Conservation (phyloP, 1,140 invertebrate genomes). For the Pachyrhynchus sulphureomaculatus region DNA sequence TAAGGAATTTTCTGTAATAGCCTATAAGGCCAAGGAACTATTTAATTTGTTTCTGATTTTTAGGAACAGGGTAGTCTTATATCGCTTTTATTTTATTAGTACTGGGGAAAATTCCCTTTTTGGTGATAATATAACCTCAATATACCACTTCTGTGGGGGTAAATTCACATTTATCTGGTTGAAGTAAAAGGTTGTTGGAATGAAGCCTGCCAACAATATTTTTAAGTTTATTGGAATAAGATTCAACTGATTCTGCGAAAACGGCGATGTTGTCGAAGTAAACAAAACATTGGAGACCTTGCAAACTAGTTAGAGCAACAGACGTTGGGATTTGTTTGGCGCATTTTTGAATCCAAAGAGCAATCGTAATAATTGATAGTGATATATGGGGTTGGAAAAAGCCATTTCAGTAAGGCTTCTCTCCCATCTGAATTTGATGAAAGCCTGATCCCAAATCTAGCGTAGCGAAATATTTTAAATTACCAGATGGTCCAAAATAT, state of each 20-base stretch:
- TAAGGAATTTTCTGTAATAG: conserved; percentile 34
- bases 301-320: conserved; percentile 45
- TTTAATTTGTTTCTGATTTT: conserved; percentile 40
- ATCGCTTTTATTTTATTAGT: conserved; percentile 50
- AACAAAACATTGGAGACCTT: conserved; percentile 41
- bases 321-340: conserved; percentile 45
- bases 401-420: conserved; percentile 51
- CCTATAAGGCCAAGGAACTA: conserved; percentile 51
- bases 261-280: conserved; percentile 53
- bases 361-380: conserved; percentile 46
- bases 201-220: conserved; percentile 19
- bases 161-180: conserved; percentile 51
- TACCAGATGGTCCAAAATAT: conserved; percentile 52
- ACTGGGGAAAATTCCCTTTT: conserved; percentile 51
- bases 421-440: conserved; percentile 53
- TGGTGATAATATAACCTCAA: conserved; percentile 44
- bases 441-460: conserved; percentile 56
- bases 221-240: conserved; percentile 27
- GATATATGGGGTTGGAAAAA: conserved; percentile 47
- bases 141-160: conserved; percentile 43
- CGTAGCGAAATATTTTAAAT: conserved; percentile 53
- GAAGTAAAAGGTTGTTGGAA: conserved; percentile 14
- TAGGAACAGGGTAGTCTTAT: conserved; percentile 49
- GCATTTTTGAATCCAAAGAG: conserved; percentile 48
- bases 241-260: conserved; percentile 43